Percentiles rank a stretch among this genome's conserved stretches.
phyloP scores from a whole-genome alignment of 2,888 invertebrate species.

The Papilio demoleus region DNA sequence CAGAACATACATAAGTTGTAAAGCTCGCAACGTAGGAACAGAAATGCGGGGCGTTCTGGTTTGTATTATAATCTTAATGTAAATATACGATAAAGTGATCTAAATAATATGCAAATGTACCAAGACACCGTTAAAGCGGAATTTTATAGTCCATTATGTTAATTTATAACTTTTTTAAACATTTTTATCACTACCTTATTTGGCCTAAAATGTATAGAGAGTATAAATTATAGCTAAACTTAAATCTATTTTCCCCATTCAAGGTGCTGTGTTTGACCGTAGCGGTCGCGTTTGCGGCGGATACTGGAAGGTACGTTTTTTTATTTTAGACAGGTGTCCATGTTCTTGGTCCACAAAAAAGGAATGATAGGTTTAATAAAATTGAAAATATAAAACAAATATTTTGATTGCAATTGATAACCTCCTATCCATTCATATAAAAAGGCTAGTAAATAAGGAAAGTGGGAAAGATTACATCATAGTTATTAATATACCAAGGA shows the following conservation, averaged over 20 bases:
- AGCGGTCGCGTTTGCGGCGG: constrained; percentile 40
- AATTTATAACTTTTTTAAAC: constrained; percentile 30
- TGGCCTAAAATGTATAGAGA: constrained; percentile 24
- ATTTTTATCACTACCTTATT: constrained; percentile 37
- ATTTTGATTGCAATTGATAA: too few relatives aligned
- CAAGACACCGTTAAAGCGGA: constrained; percentile 27
- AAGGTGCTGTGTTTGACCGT: constrained; percentile 39
- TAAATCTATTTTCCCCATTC: constrained; percentile 35
- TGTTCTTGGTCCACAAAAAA: not conserved
- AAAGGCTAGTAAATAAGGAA: too few relatives aligned
- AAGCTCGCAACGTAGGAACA: constrained; percentile 42
- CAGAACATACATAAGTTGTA: constrained; percentile 44
- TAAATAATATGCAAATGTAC: constrained; percentile 40
- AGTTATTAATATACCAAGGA: too few relatives aligned
- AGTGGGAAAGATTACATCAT: too few relatives aligned
- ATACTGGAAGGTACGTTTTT: constrained; percentile 33
- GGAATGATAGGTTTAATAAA: too few relatives aligned
- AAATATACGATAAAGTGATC: constrained; percentile 39
- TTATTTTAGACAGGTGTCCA: not conserved
- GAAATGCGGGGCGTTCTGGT: constrained; percentile 46
- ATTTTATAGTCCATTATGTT: constrained; percentile 40
- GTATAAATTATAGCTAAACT: constrained; percentile 19
- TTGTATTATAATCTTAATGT: constrained; percentile 39
- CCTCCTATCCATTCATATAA: too few relatives aligned
- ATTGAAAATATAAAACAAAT: too few relatives aligned